Conservation (phyloP, 2,113 vertebrate species). For the Sylvietta virens region DNA sequence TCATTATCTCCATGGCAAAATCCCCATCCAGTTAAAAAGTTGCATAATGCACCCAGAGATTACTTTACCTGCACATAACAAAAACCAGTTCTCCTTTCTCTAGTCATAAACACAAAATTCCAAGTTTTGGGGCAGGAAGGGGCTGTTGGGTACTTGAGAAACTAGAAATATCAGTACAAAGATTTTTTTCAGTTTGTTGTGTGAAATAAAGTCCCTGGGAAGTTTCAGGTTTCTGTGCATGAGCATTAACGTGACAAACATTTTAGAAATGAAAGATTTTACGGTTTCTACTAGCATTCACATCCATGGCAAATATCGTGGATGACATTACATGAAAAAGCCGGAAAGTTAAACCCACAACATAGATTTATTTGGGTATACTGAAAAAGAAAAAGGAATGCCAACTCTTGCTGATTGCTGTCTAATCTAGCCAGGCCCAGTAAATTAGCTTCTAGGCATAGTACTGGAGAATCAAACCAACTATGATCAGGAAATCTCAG, state of each 20-base stretch:
- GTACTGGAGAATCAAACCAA: not conserved
- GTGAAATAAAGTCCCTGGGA: not conserved
- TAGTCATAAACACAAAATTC: not conserved
- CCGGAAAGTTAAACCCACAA: not conserved
- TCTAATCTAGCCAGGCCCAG: not conserved
- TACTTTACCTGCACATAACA: not conserved
- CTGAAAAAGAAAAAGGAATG: not conserved
- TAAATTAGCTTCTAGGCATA: not conserved
- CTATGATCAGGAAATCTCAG: not conserved
- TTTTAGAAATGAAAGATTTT: not conserved
- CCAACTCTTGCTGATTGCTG: not conserved
- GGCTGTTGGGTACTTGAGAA: not conserved
- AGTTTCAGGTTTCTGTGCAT: not conserved
- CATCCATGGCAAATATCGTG: not conserved
- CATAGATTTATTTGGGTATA: not conserved
- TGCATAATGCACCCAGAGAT: not conserved
- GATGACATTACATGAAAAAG: not conserved
- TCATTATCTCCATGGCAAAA: conserved; percentile 12
- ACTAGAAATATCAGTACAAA: not conserved
- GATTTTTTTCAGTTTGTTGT: not conserved
- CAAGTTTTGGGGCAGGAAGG: not conserved
- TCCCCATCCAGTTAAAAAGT: not conserved
- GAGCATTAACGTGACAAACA: not conserved
- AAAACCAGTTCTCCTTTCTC: not conserved
- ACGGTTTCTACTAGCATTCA: not conserved